Evolutionary conservation across 2,113 vertebrate species (phyloP).

Genomic region (Notechis scutatus): DNA sequence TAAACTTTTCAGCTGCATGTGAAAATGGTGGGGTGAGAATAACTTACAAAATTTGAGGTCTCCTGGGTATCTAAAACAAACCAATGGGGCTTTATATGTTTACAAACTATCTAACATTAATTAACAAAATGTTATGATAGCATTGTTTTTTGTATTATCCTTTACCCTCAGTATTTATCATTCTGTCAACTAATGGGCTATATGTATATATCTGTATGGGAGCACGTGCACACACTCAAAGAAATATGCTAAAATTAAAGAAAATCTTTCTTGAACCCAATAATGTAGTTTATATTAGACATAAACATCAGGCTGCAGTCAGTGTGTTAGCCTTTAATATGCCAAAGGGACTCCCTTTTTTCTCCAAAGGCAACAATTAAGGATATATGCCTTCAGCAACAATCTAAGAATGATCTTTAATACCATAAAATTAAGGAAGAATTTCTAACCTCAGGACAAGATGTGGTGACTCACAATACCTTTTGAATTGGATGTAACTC

Average conservation of each 20-base stretch:
- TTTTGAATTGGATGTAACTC: neutral
- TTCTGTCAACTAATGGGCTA: neutral
- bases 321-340: neutral
- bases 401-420: neutral
- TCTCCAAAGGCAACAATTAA: neutral
- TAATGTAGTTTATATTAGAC: neutral
- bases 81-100: neutral
- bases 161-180: neutral
- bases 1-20: neutral
- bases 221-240: neutral
- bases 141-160: neutral
- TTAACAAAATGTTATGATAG: neutral
- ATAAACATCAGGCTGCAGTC: neutral
- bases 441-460: neutral
- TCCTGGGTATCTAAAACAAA: neutral
- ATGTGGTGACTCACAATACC: neutral
- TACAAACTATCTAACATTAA: neutral
- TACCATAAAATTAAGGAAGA: neutral
- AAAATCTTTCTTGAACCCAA: neutral
- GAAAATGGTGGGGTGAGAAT: neutral
- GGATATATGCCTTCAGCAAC: neutral
- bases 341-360: neutral
- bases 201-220: neutral
- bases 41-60: neutral
- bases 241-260: neutral